These are phyloP conservation scores for Rhinella marina DNA, from an alignment of 2,797 vertebrate genomes.

Conservation along the genomic window DNA sequence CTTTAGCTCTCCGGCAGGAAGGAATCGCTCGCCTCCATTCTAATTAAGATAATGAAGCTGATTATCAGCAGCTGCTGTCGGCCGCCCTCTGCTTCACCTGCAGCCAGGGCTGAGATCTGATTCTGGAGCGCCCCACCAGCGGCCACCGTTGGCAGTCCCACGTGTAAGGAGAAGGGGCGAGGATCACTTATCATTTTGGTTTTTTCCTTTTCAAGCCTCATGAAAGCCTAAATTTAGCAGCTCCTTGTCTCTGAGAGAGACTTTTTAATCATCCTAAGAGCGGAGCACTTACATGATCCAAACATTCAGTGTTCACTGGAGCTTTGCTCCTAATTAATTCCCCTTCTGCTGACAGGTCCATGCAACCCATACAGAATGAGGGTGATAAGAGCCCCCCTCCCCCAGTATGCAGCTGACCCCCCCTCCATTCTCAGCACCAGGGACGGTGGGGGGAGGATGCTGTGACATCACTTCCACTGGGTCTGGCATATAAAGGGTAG, in stretches of 20 bases:
- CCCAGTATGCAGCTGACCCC: constrained; percentile 5
- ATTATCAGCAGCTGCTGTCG: neutral
- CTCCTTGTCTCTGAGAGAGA: neutral
- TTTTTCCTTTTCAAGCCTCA: neutral
- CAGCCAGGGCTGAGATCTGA: neutral
- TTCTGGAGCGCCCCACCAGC: neutral
- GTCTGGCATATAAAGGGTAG: constrained; percentile 1
- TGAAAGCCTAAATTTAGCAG: neutral
- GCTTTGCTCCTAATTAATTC: constrained; percentile 5
- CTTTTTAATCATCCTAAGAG: constrained; percentile 27
- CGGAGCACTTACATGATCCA: neutral
- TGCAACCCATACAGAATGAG: neutral
- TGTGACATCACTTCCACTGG: constrained; percentile 20
- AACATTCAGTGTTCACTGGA: neutral
- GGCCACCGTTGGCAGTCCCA: neutral
- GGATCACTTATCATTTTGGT: neutral
- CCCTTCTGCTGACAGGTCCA: neutral
- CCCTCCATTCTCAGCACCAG: neutral
- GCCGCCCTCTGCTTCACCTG: neutral
- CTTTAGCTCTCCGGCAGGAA: neutral
- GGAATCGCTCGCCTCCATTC: neutral
- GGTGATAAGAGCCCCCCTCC: neutral
- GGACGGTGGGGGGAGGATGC: neutral
- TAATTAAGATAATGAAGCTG: neutral
- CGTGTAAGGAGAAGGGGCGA: neutral